Conservation (phyloP, 2,888 invertebrate species). For the Sipha maydis region DNA sequence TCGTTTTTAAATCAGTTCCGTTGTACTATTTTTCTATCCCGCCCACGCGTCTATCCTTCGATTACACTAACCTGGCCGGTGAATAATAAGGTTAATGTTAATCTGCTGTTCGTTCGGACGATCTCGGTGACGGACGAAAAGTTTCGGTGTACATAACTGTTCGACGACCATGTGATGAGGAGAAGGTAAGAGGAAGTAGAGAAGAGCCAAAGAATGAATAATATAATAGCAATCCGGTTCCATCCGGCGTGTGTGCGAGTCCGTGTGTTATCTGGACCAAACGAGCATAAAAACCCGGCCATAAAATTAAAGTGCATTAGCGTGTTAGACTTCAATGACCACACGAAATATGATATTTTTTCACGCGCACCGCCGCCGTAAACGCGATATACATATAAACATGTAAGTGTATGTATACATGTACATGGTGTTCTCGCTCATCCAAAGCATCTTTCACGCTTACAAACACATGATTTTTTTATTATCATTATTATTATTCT, state of each 20-base stretch:
- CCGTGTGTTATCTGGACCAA: constrained; percentile 52
- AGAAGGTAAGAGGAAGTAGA: not conserved
- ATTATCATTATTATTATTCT: not conserved
- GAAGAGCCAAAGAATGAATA: constrained; percentile 19
- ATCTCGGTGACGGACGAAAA: no score
- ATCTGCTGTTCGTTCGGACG: no score
- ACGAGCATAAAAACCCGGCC: constrained; percentile 53
- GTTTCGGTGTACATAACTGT: no score
- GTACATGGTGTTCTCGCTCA: not conserved
- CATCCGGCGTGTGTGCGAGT: not conserved
- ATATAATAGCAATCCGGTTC: constrained; percentile 37
- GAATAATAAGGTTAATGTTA: no score
- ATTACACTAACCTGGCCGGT: no score
- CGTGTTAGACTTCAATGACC: constrained; percentile 44
- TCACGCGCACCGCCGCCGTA: constrained; percentile 37
- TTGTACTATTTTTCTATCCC: no score
- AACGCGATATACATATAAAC: constrained; percentile 11
- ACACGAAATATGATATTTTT: constrained; percentile 61
- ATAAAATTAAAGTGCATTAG: constrained; percentile 61
- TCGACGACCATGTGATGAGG: not conserved
- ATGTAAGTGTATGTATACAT: not conserved
- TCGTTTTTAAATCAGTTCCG: no score
- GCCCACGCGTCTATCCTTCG: no score
- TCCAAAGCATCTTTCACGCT: constrained; percentile 10
- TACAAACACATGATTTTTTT: not conserved